phyloP scores from a whole-genome alignment of 2,113 vertebrate species.

The Sterrhoptilus dennistouni region DNA sequence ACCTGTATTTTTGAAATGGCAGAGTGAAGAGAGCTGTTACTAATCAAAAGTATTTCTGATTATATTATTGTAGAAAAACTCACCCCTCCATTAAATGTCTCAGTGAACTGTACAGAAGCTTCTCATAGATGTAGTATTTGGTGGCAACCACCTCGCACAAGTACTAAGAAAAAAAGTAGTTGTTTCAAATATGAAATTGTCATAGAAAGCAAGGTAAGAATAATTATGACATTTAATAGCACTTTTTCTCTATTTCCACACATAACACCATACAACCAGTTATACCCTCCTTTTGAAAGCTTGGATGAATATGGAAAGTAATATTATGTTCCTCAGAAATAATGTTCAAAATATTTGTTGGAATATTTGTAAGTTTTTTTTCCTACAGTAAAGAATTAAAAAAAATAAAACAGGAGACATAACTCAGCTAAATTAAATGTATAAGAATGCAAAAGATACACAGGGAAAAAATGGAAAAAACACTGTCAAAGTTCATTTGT shows the following conservation, averaged over 20 bases:
- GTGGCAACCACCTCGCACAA: slow-evolving; percentile 37
- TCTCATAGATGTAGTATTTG: neutral
- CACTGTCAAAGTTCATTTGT: neutral
- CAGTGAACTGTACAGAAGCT: neutral
- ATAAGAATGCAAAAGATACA: neutral
- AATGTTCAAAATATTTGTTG: neutral
- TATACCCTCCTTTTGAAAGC: neutral
- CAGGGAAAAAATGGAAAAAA: neutral
- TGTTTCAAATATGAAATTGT: slow-evolving; percentile 46
- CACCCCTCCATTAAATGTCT: slow-evolving; percentile 53
- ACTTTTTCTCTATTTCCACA: neutral
- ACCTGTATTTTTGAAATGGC: neutral
- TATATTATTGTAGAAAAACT: slow-evolving; percentile 29
- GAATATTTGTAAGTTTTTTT: neutral
- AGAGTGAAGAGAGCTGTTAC: neutral
- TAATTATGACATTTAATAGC: neutral
- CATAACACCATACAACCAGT: neutral
- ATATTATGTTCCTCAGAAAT: neutral
- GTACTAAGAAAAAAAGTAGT: rapidly evolving
- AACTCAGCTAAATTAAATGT: neutral
- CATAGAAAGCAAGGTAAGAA: slow-evolving; percentile 42
- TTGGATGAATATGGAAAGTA: neutral
- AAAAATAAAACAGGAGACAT: neutral
- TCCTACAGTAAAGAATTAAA: neutral
- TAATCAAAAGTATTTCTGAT: neutral